These are phyloP conservation scores for Cheilosia soror DNA, from an alignment of 2,888 invertebrate species.

Conservation along the genomic window DNA sequence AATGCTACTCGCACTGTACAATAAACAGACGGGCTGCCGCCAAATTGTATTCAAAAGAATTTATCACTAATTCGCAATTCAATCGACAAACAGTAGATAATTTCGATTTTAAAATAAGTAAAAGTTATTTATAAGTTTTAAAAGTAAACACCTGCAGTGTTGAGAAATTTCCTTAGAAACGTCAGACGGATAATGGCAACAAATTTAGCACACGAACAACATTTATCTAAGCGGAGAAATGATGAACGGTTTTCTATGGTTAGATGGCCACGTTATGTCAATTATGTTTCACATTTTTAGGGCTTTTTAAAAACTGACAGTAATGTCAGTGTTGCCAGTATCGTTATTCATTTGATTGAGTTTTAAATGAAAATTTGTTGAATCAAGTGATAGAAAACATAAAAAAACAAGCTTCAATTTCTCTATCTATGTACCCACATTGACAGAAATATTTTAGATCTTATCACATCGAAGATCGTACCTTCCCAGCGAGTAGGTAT, in stretches of 20 bases:
- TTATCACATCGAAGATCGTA: constrained; percentile 17
- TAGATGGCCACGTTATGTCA: not conserved
- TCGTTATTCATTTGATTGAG: too few relatives aligned
- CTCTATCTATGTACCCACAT: not conserved
- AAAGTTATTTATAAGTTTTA: constrained; percentile 28
- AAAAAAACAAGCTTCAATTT: not conserved
- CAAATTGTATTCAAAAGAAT: constrained; percentile 7
- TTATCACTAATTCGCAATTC: constrained; percentile 26
- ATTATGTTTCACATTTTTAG: too few relatives aligned
- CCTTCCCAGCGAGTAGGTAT: not conserved
- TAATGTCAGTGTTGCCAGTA: too few relatives aligned
- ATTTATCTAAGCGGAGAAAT: not conserved
- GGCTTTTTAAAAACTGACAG: too few relatives aligned
- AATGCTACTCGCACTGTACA: not conserved
- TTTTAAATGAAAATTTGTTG: too few relatives aligned
- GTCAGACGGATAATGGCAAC: constrained; percentile 4
- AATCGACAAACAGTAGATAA: not conserved
- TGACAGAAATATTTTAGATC: constrained; percentile 30
- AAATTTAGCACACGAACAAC: not conserved
- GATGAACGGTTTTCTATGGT: not conserved
- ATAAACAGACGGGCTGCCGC: constrained; percentile 10
- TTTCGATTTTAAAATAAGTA: not conserved
- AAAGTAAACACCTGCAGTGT: constrained; percentile 42
- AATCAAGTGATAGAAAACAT: too few relatives aligned
- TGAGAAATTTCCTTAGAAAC: constrained; percentile 35